Base-by-base conservation (phyloP, 2,888 invertebrate species). In the Synanthedon vespiformis region DNA sequence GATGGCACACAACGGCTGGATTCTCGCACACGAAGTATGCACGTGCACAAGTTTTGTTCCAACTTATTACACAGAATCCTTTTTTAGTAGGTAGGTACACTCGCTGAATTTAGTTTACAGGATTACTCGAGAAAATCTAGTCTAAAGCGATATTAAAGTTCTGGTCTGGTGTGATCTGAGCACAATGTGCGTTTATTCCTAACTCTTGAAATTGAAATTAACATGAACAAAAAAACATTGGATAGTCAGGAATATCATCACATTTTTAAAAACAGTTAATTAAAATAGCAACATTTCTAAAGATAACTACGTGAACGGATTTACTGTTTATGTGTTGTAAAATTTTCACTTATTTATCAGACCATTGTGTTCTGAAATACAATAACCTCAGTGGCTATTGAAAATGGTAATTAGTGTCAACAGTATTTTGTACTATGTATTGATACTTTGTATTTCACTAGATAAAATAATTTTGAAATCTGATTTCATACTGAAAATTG, bases 1-100 rank as follows among this genome's bases (percentile, higher is more conserved):
- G 92, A 97, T 98, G 97, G 95, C 96, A 79, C 88, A 88, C 88
- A 88, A 88, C 83, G 88, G 88, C 81, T 88, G 88, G 88, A 88
- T 87, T 80, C 82, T 82, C 80, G 82, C 84, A 80, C 87, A 85
- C 77, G 86, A 85, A 85, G 85, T 87, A 86, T 82, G 86, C 81
- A 83, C 83, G 81, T 69, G 82, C 81, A 80, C 80, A 62, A 13
- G 13, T 44, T 14, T 44, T 44, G 44, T 44, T 14, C 3, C n/a
- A 44, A 61, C 62, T 51, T 58, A 56, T 57, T 47, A 52, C 53
- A 54, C 53, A 44, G 8, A 13, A 13, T 14, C 44, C 44, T 18
- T 51, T 18, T 27, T 4, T 14, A 48, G 16, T 34, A 2, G 18
- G 16, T 16, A 16, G 2, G 2, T 1, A 34, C 0, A 22, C 18